phyloP scores from a whole-genome alignment of 2,888 invertebrate species.

The Nineta flava region DNA sequence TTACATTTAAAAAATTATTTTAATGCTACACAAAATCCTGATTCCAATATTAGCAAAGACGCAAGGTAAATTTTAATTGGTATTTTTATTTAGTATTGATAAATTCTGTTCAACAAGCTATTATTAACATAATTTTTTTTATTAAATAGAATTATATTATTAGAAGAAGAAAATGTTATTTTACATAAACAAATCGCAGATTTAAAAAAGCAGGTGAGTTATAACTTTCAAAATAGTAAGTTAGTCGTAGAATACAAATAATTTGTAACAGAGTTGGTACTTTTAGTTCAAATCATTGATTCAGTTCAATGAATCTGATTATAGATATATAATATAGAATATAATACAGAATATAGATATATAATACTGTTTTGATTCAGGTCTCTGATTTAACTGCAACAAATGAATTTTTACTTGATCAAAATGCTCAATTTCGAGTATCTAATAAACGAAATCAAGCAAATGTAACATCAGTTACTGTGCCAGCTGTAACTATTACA shows the following conservation, averaged over 20 bases:
- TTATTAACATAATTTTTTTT: not conserved
- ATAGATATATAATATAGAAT: too few species aligned
- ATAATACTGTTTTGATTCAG: slow-evolving; percentile 18
- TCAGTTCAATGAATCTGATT: too few species aligned
- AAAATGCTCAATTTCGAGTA: slow-evolving; percentile 55
- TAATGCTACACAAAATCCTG: slow-evolving; percentile 11
- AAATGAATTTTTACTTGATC: slow-evolving; percentile 62
- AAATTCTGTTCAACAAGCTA: not conserved
- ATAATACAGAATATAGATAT: too few species aligned
- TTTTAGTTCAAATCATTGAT: too few species aligned
- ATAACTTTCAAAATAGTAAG: too few species aligned
- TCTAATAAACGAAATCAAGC: slow-evolving; percentile 36
- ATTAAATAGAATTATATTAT: slow-evolving; percentile 26
- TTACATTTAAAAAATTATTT: slow-evolving; percentile 10
- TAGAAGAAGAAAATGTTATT: slow-evolving; percentile 51
- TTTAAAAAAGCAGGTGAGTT: slow-evolving; percentile 45
- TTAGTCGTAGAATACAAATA: too few species aligned
- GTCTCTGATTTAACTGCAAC: slow-evolving; percentile 55
- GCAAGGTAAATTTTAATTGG: slow-evolving; percentile 8
- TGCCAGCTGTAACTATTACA: slow-evolving; percentile 42
- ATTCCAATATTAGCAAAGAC: slow-evolving; percentile 10
- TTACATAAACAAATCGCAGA: slow-evolving; percentile 51
- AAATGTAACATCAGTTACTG: slow-evolving; percentile 36
- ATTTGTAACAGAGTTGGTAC: too few species aligned
- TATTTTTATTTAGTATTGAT: not conserved